Conservation (phyloP, 2,113 vertebrate species). For the Proterorhinus semilunaris region DNA sequence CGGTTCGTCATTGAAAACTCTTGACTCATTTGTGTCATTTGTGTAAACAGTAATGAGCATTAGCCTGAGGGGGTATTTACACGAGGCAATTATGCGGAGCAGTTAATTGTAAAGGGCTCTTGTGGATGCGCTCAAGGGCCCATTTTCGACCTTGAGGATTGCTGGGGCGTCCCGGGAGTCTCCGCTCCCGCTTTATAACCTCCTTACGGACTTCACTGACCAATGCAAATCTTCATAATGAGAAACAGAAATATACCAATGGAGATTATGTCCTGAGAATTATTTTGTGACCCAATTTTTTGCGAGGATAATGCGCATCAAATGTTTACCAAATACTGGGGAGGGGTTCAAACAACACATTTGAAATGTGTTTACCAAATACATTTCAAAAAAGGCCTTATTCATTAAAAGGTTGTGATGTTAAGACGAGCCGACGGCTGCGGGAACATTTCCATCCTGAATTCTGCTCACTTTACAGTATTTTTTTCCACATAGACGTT, state of each 20-base stretch:
- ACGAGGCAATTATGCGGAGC: slow-evolving; percentile 50
- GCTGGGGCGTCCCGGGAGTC: slow-evolving; percentile 13
- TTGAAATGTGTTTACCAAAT: background rate
- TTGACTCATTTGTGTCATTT: slow-evolving; percentile 18
- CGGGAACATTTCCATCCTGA: too few relatives aligned
- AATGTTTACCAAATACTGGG: background rate
- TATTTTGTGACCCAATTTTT: too few relatives aligned
- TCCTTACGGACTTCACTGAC: slow-evolving; percentile 44
- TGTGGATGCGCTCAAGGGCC: slow-evolving; percentile 41
- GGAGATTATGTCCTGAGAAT: too few relatives aligned
- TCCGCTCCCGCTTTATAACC: slow-evolving; percentile 17
- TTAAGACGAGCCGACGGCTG: too few relatives aligned
- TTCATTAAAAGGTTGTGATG: too few relatives aligned
- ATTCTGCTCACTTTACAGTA: too few relatives aligned
- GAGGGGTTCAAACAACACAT: too few relatives aligned
- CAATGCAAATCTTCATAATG: slow-evolving; percentile 42
- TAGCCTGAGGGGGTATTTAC: slow-evolving; percentile 21
- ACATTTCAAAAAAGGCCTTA: too few relatives aligned
- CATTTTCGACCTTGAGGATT: slow-evolving; percentile 43
- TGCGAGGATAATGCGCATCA: too few relatives aligned
- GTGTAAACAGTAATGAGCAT: slow-evolving; percentile 10
- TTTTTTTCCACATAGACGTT: too few relatives aligned
- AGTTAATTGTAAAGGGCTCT: slow-evolving; percentile 54
- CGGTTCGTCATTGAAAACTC: slow-evolving; percentile 7
- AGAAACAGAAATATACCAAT: background rate